A percentile compares a stretch with the other conserved stretches of the same genome.
Evolutionary conservation across 1,140 invertebrate genomes (phyloP).

Genomic region (Trichonephila clavata): DNA sequence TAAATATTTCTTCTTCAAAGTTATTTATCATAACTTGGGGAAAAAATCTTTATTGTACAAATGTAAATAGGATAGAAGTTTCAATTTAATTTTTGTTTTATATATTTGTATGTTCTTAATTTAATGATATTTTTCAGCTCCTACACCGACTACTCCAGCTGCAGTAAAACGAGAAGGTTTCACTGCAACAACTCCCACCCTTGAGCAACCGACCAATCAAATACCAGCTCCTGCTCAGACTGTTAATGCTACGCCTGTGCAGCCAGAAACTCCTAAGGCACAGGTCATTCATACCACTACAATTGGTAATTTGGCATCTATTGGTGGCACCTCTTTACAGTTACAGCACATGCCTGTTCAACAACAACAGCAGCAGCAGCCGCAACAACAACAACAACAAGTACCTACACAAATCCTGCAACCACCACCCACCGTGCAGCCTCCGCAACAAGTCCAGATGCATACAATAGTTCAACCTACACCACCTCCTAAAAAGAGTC

Average conservation of each 20-base stretch:
- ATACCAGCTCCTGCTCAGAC: neutral
- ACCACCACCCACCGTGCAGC: constrained; percentile 32
- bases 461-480: constrained; percentile 66
- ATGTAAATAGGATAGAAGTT: too few species aligned
- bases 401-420: constrained; percentile 59
- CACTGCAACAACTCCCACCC: neutral
- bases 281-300: constrained; percentile 73
- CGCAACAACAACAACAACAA: constrained; percentile 75
- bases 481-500: constrained; percentile 82
- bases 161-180: neutral
- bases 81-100: too few species aligned
- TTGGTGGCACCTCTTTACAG: constrained; percentile 56
- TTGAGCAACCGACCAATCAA: neutral
- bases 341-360: constrained; percentile 68
- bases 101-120: too few species aligned
- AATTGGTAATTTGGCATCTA: constrained; percentile 53
- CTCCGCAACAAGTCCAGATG: constrained; percentile 76
- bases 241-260: neutral
- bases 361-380: constrained; percentile 66
- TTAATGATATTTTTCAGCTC: neutral
- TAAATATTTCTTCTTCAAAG: too few species aligned
- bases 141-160: neutral
- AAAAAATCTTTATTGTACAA: too few species aligned
- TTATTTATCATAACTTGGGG: too few species aligned
- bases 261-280: constrained; percentile 62